Conservation (phyloP, 2,888 invertebrate species). For the Cremastinae sp. region DNA sequence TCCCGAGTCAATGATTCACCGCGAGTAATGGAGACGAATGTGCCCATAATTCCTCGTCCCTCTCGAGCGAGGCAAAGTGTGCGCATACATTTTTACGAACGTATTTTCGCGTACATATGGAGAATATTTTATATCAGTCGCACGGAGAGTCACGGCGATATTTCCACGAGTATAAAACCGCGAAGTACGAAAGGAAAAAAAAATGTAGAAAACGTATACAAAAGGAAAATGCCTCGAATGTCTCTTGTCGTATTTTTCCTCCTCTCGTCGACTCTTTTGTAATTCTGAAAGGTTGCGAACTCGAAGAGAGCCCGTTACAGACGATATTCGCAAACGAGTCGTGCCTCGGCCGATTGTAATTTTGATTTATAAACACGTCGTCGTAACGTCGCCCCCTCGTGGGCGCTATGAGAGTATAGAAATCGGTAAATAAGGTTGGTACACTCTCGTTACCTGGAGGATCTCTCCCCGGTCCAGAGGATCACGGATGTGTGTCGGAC, state of each 20-base stretch:
- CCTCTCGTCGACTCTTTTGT: constrained; percentile 2
- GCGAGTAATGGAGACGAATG: constrained; percentile 78
- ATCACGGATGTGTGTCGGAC: too few species aligned
- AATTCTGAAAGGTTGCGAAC: constrained; percentile 19
- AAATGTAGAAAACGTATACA: neutral
- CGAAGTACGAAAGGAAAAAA: neutral
- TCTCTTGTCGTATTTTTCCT: constrained; percentile 37
- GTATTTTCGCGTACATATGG: neutral
- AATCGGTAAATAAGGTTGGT: neutral
- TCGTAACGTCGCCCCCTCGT: neutral
- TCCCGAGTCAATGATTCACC: constrained; percentile 75
- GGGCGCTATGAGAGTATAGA: neutral
- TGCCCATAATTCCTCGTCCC: constrained; percentile 76
- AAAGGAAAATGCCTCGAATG: constrained; percentile 21
- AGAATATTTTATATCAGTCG: neutral
- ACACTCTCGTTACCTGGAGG: neutral
- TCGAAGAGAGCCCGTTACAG: constrained; percentile 1
- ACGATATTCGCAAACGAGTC: neutral
- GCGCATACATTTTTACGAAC: constrained; percentile 8
- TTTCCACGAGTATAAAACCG: constrained; percentile 14
- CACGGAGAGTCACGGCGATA: constrained; percentile 19
- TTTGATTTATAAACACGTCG: constrained; percentile 42
- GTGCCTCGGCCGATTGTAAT: constrained; percentile 22
- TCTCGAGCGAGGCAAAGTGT: constrained; percentile 73
- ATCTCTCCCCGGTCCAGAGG: neutral